These are phyloP conservation scores for Microdon myrmicae DNA, from an alignment of 2,888 invertebrate genomes.

Conservation along the genomic window DNA sequence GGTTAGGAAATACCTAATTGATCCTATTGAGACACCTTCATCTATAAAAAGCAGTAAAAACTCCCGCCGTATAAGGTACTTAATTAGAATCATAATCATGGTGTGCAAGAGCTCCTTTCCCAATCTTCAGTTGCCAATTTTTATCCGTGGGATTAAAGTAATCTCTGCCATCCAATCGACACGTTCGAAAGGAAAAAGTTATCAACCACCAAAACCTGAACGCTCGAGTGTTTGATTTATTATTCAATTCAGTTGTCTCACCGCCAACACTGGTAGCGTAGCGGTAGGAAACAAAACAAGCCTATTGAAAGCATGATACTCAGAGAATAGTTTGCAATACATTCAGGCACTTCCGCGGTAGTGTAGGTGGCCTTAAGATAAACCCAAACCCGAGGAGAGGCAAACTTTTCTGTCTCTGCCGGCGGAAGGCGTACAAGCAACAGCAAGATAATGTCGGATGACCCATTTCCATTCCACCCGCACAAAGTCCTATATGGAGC, in stretches of 20 bases:
- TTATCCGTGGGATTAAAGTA: conserved; percentile 3
- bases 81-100: no score
- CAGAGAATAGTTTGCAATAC: conserved; percentile 5
- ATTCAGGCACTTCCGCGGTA: background rate
- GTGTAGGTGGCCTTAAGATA: conserved; percentile 38
- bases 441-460: conserved; percentile 20
- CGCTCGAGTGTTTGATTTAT: conserved; percentile 28
- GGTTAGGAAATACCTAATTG: no score
- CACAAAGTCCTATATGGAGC: conserved; percentile 35
- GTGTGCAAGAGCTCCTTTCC: no score
- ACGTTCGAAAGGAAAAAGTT: conserved; percentile 1
- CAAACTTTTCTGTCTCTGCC: conserved; percentile 23
- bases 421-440: conserved; percentile 28
- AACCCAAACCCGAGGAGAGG: conserved; percentile 2
- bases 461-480: conserved; percentile 35
- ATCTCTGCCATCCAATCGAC: conserved; percentile 5
- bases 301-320: conserved; percentile 3
- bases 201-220: no score
- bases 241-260: conserved; percentile 33
- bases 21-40: no score
- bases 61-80: no score
- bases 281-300: conserved; percentile 1
- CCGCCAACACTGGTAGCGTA: conserved; percentile 3
- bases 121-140: no score
- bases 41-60: no score